Percentiles rank a stretch among this genome's conserved stretches.
Evolutionary conservation across 2,113 vertebrate genomes (phyloP).

Genomic region (Hemibagrus wyckioides): DNA sequence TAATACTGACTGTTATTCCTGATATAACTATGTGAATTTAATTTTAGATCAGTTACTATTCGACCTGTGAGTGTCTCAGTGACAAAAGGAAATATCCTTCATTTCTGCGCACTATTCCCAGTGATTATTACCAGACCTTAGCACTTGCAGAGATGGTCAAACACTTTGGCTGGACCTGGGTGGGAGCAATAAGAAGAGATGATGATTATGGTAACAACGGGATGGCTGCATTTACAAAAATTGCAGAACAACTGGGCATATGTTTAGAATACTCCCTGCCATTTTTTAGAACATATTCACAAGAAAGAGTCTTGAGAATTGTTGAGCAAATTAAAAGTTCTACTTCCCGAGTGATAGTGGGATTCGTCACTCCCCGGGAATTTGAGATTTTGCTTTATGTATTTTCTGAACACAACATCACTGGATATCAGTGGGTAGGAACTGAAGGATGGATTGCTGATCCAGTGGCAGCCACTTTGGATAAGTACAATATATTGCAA

Average conservation of each 20-base stretch:
- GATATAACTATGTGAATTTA: conserved; percentile 57
- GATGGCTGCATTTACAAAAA: conserved; percentile 55
- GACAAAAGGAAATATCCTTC: conserved; percentile 53
- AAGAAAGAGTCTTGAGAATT: conserved; percentile 60
- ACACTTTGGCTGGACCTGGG: conserved; percentile 63
- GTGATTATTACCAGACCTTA: conserved; percentile 62
- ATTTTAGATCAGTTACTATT: conserved; percentile 61
- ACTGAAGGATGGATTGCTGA: conserved; percentile 70
- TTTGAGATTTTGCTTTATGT: conserved; percentile 60
- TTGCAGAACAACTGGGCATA: conserved; percentile 48
- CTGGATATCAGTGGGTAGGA: conserved; percentile 73
- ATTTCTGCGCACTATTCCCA: conserved; percentile 63
- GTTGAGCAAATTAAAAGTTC: conserved; percentile 67
- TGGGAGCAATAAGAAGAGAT: conserved; percentile 57
- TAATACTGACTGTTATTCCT: conserved; percentile 35
- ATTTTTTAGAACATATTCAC: conserved; percentile 66
- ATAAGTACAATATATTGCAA: conserved; percentile 60
- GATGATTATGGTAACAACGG: conserved; percentile 63
- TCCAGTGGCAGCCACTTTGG: conserved; percentile 55
- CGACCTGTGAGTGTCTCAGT: conserved; percentile 62
- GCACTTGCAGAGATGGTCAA: conserved; percentile 60
- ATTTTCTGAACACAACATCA: conserved; percentile 65
- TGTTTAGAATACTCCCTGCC: conserved; percentile 59
- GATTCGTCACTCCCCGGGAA: conserved; percentile 64
- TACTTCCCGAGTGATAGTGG: conserved; percentile 67